Conservation (phyloP, 2,113 vertebrate species). For the Daphoenositta chrysoptera region DNA sequence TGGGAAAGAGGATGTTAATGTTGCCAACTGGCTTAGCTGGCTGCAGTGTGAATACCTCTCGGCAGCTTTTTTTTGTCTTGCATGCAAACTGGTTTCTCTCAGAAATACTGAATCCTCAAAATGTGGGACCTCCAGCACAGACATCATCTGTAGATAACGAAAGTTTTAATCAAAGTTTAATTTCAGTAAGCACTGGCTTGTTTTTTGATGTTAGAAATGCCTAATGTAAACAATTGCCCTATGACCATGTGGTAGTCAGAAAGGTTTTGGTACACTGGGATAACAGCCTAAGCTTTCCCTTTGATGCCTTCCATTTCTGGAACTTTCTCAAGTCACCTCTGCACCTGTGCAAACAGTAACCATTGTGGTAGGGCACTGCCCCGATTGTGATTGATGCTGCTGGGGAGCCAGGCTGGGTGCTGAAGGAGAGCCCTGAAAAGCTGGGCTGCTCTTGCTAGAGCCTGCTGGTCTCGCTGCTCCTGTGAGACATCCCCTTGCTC, state of each 20-base stretch:
- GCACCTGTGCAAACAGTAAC: background rate
- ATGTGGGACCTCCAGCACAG: background rate
- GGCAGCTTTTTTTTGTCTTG: background rate
- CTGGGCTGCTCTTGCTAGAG: background rate
- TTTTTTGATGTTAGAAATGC: background rate
- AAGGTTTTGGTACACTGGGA: background rate
- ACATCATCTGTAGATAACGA: background rate
- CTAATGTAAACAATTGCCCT: background rate
- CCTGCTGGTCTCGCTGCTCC: background rate
- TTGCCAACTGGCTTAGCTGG: background rate
- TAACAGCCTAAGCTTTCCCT: background rate
- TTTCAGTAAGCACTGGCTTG: background rate
- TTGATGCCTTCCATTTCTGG: background rate
- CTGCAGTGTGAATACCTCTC: background rate
- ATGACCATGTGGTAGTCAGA: fast-evolving
- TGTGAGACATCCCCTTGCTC: fast-evolving
- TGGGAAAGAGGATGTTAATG: background rate
- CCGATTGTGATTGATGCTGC: background rate
- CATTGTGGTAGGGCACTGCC: background rate
- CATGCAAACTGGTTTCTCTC: background rate
- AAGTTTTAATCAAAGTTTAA: background rate
- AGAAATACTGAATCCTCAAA: background rate
- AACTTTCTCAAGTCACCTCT: background rate
- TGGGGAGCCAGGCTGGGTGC: background rate
- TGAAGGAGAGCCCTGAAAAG: background rate